phyloP scores from a whole-genome alignment of 2,888 invertebrate genomes.

The Lepas anatifera region DNA sequence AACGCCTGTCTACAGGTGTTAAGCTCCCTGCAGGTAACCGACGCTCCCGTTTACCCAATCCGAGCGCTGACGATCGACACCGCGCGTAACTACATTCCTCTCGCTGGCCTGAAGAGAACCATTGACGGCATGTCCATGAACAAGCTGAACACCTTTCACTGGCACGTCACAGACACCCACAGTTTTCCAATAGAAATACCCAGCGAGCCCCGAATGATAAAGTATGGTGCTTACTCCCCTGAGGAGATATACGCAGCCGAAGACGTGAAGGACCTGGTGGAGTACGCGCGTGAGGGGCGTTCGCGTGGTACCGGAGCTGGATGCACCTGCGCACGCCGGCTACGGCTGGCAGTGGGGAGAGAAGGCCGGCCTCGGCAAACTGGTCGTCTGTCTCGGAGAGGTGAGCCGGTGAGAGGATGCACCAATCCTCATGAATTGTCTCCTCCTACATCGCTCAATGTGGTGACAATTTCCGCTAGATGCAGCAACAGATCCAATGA shows the following conservation, averaged over 20 bases:
- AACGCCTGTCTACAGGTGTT: slow-evolving; percentile 19
- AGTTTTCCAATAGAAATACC: slow-evolving; percentile 40
- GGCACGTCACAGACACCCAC: slow-evolving; percentile 39
- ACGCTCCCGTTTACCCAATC: slow-evolving; percentile 42
- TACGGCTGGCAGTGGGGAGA: slow-evolving; percentile 59
- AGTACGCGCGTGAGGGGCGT: slow-evolving; percentile 71
- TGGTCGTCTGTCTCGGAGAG: slow-evolving; percentile 67
- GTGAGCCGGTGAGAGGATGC: slow-evolving; percentile 22
- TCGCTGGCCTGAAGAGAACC: slow-evolving; percentile 19
- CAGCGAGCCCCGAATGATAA: slow-evolving; percentile 26
- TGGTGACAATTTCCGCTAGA: background rate
- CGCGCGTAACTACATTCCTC: slow-evolving; percentile 32
- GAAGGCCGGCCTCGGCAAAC: slow-evolving; percentile 62
- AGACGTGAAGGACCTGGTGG: slow-evolving; percentile 55
- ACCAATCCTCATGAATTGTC: background rate
- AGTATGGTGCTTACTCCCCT: slow-evolving; percentile 23
- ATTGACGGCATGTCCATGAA: slow-evolving; percentile 24
- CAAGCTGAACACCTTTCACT: slow-evolving; percentile 41
- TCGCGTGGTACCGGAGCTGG: slow-evolving; percentile 79
- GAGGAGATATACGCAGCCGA: slow-evolving; percentile 53
- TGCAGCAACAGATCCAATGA: background rate
- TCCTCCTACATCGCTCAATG: background rate
- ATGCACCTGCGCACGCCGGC: slow-evolving; percentile 80
- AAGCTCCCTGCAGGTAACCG: slow-evolving; percentile 25
- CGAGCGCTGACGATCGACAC: slow-evolving; percentile 44